A percentile compares a stretch with the other conserved stretches of the same genome.
Evolutionary conservation across 2,797 vertebrate genomes (phyloP).

Genomic region (Pteropus rufus): DNA sequence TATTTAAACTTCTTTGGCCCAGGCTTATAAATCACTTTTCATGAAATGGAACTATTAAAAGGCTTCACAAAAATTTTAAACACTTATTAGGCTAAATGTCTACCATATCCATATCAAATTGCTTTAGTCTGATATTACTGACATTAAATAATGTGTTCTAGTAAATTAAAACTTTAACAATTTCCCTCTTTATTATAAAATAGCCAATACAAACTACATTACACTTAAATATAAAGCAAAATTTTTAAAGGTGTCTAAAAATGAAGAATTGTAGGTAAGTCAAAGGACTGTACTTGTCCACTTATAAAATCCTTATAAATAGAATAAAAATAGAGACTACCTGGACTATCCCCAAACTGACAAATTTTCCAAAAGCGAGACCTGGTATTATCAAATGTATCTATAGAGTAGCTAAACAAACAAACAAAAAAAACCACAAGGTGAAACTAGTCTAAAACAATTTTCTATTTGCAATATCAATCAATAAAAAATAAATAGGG

Average conservation of each 20-base stretch:
- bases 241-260: not conserved
- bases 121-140: not conserved
- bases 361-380: not conserved
- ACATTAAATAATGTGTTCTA: not conserved
- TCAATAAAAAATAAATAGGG: not conserved
- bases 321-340: not conserved
- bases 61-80: slow-evolving; percentile 21
- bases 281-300: not conserved
- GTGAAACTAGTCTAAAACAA: slow-evolving; percentile 22
- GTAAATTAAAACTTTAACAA: slow-evolving; percentile 46
- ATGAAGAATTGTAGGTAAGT: not conserved
- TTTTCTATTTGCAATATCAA: not conserved
- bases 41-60: slow-evolving; percentile 49
- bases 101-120: not conserved
- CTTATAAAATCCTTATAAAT: not conserved
- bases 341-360: not conserved
- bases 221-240: slow-evolving; percentile 21
- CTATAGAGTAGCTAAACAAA: not conserved
- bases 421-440: not conserved
- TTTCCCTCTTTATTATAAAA: slow-evolving; percentile 18
- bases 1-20: not conserved
- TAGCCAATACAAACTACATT: not conserved
- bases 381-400: not conserved
- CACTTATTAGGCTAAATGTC: not conserved
- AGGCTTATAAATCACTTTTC: slow-evolving; percentile 10